These are phyloP conservation scores for Mylabris phalerata DNA, from an alignment of 1,140 invertebrate genomes.

Conservation along the genomic window DNA sequence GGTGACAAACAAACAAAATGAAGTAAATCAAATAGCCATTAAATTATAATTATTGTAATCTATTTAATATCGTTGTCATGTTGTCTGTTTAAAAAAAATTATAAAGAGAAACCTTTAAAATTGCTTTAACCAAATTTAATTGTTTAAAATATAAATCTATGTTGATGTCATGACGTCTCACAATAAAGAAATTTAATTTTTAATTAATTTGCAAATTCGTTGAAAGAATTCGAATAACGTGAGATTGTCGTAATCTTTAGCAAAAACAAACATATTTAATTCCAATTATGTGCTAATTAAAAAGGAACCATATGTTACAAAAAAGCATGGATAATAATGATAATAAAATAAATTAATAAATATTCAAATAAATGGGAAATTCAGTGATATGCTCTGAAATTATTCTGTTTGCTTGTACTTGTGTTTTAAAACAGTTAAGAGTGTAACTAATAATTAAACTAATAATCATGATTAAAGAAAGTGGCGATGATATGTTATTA, in stretches of 20 bases:
- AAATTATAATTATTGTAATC: neutral
- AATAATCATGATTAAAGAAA: neutral
- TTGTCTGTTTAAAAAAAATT: slow-evolving; percentile 5
- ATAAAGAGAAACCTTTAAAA: neutral
- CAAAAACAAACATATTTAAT: neutral
- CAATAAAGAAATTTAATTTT: neutral
- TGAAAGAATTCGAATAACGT: neutral
- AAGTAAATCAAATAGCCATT: neutral
- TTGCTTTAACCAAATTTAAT: neutral
- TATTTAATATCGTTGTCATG: slow-evolving; percentile 19
- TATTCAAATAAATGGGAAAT: neutral
- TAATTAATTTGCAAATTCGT: neutral
- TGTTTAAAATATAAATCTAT: neutral
- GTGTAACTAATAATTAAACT: neutral
- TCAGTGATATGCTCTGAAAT: neutral
- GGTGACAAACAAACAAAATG: slow-evolving; percentile 5
- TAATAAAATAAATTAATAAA: neutral
- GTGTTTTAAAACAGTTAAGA: slow-evolving; percentile 5
- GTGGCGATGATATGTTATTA: neutral
- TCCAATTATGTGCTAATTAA: neutral
- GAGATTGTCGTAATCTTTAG: neutral
- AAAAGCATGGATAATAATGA: neutral
- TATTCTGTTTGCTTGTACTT: slow-evolving; percentile 14
- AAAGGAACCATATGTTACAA: neutral
- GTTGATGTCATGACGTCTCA: neutral